These are phyloP conservation scores for Nephrotoma flavescens DNA, from an alignment of 2,888 invertebrate species.

Conservation along the genomic window DNA sequence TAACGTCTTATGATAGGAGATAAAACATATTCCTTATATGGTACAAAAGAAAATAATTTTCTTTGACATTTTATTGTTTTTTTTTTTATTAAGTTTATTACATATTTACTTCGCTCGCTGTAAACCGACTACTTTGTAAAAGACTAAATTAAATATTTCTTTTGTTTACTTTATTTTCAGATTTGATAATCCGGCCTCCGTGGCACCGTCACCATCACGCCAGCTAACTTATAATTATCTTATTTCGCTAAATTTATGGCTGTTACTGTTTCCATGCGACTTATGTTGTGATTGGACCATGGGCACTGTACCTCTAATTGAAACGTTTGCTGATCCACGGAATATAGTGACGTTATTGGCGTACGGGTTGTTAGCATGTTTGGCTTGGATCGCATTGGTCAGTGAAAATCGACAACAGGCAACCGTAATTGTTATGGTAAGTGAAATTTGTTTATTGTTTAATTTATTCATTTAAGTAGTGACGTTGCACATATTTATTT, in stretches of 20 bases:
- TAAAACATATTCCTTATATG: background rate
- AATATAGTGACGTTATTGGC: constrained; percentile 65
- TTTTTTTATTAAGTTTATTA: background rate
- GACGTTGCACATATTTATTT: background rate
- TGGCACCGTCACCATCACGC: constrained; percentile 63
- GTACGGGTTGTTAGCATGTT: constrained; percentile 44
- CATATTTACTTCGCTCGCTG: background rate
- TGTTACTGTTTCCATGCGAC: constrained; percentile 75
- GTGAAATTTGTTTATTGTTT: background rate
- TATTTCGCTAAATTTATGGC: constrained; percentile 78
- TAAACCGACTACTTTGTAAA: too few species aligned
- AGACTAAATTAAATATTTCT: background rate
- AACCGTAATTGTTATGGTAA: constrained; percentile 52
- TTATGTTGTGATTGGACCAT: constrained; percentile 98
- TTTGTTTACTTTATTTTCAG: constrained; percentile 28
- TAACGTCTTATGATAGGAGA: background rate
- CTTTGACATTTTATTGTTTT: background rate
- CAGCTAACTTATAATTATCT: constrained; percentile 90
- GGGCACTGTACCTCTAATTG: constrained; percentile 82
- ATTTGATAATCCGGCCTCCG: constrained; percentile 95
- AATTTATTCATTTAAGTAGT: too few species aligned
- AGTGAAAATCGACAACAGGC: constrained; percentile 47
- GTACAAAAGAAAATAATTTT: background rate
- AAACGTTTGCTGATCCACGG: constrained; percentile 61
- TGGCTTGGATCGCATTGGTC: constrained; percentile 37